phyloP scores from a whole-genome alignment of 2,113 vertebrate genomes.

The Trichomycterus rosablanca region DNA sequence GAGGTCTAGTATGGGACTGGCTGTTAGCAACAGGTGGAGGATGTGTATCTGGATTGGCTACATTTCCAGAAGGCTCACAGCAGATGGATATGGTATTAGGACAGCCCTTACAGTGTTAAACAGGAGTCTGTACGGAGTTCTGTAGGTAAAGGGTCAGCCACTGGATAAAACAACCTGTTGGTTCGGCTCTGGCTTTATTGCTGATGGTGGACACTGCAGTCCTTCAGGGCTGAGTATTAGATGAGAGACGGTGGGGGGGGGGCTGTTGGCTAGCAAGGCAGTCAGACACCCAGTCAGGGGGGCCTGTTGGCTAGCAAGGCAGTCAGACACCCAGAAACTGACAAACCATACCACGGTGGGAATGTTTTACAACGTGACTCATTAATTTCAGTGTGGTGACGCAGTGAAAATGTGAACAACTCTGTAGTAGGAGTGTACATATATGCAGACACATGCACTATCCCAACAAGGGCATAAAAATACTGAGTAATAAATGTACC shows the following conservation, averaged over 20 bases:
- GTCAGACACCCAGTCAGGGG: neutral
- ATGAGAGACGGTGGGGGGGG: conserved; percentile 21
- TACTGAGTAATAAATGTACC: conserved; percentile 7
- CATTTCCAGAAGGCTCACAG: too few relatives aligned
- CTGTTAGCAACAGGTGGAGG: too few relatives aligned
- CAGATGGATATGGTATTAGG: too few relatives aligned
- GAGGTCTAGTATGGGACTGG: too few relatives aligned
- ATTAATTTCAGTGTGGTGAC: conserved; percentile 27
- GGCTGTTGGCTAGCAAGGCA: conserved; percentile 16
- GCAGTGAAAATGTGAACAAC: conserved; percentile 23
- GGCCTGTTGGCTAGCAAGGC: neutral
- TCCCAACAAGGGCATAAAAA: conserved; percentile 8
- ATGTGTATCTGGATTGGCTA: too few relatives aligned
- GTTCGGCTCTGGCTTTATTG: neutral
- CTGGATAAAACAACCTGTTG: conserved; percentile 7
- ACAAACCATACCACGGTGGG: conserved; percentile 7
- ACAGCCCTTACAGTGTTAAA: too few relatives aligned
- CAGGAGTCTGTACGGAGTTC: too few relatives aligned
- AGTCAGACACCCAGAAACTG: conserved; percentile 15
- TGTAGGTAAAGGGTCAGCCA: too few relatives aligned
- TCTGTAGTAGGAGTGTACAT: neutral
- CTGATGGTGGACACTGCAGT: conserved; percentile 28
- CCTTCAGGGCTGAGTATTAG: conserved; percentile 18
- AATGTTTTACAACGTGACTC: conserved; percentile 23
- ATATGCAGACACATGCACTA: conserved; percentile 11